These are phyloP conservation scores for Drosophila albomicans DNA, from an alignment of 1,140 invertebrate genomes.

Conservation along the genomic window DNA sequence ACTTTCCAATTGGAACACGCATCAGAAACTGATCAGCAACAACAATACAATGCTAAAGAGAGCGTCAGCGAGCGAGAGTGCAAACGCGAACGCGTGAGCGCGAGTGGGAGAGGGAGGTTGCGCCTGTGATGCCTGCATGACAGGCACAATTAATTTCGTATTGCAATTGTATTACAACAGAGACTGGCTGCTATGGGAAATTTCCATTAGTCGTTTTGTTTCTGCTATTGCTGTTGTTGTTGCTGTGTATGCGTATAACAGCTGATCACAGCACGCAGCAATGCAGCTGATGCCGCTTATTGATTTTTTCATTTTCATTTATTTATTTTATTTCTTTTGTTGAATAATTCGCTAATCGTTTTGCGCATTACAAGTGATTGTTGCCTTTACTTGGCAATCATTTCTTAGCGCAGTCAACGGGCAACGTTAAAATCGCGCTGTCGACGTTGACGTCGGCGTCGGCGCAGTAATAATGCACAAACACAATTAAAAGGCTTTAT, in stretches of 20 bases:
- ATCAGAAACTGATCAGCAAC: conserved; percentile 49
- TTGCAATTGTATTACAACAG: conserved; percentile 55
- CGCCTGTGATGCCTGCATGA: conserved; percentile 32
- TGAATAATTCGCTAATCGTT: conserved; percentile 16
- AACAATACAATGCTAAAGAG: conserved; percentile 11
- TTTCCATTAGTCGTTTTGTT: conserved; percentile 54
- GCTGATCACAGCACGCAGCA: conserved; percentile 59
- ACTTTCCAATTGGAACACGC: conserved; percentile 69
- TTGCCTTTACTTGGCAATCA: conserved; percentile 49
- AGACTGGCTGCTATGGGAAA: conserved; percentile 62
- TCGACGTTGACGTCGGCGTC: conserved; percentile 13
- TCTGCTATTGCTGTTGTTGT: conserved; percentile 19
- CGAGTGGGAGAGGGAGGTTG: conserved; percentile 12
- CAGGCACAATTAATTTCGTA: conserved; percentile 43
- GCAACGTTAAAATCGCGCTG: not conserved
- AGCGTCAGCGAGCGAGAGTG: conserved; percentile 11
- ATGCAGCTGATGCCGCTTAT: conserved; percentile 56
- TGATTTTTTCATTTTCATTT: conserved; percentile 52
- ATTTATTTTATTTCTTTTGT: conserved; percentile 11
- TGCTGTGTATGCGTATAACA: conserved; percentile 57
- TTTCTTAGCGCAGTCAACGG: conserved; percentile 40
- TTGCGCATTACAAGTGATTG: conserved; percentile 43
- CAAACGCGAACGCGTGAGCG: conserved; percentile 4
- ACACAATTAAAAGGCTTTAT: conserved; percentile 66
- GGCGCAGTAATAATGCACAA: conserved; percentile 29